Conservation (phyloP, 2,797 vertebrate species). For the Catostomus latipinnis region DNA sequence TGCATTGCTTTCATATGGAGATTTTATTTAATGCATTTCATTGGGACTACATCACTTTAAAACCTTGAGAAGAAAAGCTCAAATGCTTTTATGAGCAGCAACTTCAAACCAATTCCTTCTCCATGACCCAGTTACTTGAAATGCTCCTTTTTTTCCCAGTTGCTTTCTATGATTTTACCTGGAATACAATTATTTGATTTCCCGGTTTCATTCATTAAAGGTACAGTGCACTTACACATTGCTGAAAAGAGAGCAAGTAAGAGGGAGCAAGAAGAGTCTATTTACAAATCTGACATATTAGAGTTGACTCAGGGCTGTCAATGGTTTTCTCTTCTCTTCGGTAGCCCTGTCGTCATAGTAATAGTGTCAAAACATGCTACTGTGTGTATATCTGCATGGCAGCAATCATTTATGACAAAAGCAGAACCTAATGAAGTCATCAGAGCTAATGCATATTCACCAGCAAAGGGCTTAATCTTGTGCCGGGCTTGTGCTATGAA, state of each 20-base stretch:
- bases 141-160: conserved; percentile 16
- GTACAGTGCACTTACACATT: conserved; percentile 33
- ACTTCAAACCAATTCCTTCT: conserved; percentile 2
- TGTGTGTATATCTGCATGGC: conserved; percentile 61
- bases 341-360: conserved; percentile 67
- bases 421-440: conserved; percentile 79
- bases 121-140: conserved; percentile 24
- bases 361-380: conserved; percentile 66
- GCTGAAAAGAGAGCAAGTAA: background rate
- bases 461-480: conserved; percentile 65
- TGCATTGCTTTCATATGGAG: conserved; percentile 79
- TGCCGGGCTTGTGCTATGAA: conserved; percentile 61
- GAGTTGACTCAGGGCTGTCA: conserved; percentile 62
- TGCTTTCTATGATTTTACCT: conserved; percentile 23
- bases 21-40: conserved; percentile 70
- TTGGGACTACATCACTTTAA: conserved; percentile 69
- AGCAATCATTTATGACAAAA: conserved; percentile 76
- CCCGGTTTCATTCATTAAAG: conserved; percentile 45
- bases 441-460: conserved; percentile 80
- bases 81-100: conserved; percentile 67
- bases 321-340: conserved; percentile 66
- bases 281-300: conserved; percentile 53
- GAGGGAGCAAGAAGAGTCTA: conserved; percentile 24
- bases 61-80: conserved; percentile 74
- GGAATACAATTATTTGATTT: conserved; percentile 52